Evolutionary conservation across 2,797 vertebrate species (phyloP).

Genomic region (Chanos chanos): DNA sequence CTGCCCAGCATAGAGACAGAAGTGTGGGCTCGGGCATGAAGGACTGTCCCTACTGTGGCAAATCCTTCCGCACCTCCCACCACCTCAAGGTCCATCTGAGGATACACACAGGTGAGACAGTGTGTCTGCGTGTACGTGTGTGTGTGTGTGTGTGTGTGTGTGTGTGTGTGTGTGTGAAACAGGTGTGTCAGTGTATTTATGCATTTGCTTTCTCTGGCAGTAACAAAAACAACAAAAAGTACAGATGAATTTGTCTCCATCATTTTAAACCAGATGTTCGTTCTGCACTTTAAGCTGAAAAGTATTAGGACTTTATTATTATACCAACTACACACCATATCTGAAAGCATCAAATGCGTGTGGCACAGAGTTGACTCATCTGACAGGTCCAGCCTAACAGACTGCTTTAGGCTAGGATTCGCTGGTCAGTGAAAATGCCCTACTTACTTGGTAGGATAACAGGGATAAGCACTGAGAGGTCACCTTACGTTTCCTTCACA

Average conservation of each 20-base stretch:
- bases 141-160: background rate
- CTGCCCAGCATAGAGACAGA: conserved; percentile 89
- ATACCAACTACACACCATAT: no score
- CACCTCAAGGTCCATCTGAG: conserved; percentile 98
- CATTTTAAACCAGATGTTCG: no score
- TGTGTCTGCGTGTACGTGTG: background rate
- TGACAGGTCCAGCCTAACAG: no score
- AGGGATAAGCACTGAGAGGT: conserved; percentile 54
- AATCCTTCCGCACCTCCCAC: conserved; percentile 97
- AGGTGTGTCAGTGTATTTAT: background rate
- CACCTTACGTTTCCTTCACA: conserved; percentile 40
- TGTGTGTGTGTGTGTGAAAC: background rate
- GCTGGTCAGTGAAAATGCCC: conserved; percentile 65
- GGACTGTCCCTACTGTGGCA: conserved; percentile 97
- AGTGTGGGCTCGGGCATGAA: conserved; percentile 89
- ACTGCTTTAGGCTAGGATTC: conserved; percentile 36
- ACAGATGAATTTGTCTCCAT: no score
- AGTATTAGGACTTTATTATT: no score
- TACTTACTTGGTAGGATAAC: conserved; percentile 65
- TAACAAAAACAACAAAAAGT: no score
- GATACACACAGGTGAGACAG: conserved; percentile 96
- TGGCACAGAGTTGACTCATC: no score
- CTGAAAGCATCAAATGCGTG: no score
- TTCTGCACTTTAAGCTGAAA: no score
- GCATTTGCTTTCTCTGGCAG: background rate